These are phyloP conservation scores for Apaloderma vittatum DNA, from an alignment of 2,113 vertebrate species.

Conservation along the genomic window DNA sequence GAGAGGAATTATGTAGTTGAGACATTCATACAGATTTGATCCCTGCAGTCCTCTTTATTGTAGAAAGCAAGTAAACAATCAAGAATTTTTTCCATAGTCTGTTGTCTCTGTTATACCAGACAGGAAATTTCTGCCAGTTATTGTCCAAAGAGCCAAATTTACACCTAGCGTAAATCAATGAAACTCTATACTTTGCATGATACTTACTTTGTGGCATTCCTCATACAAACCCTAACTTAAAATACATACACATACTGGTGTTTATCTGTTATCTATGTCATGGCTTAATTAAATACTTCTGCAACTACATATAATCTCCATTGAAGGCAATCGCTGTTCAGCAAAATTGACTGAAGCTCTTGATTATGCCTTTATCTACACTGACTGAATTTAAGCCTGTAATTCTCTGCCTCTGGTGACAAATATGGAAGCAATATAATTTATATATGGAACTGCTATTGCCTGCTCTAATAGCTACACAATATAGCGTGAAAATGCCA, in stretches of 20 bases:
- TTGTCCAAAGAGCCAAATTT: background rate
- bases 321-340: background rate
- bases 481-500: background rate
- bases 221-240: background rate
- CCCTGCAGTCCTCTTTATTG: background rate
- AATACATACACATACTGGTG: background rate
- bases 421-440: background rate
- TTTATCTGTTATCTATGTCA: background rate
- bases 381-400: background rate
- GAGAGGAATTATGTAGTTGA: background rate
- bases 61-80: background rate
- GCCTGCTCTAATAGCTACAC: background rate
- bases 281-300: background rate
- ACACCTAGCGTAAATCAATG: background rate
- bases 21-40: background rate
- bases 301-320: background rate
- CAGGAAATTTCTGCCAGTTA: background rate
- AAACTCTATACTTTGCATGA: background rate
- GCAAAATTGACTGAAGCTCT: background rate
- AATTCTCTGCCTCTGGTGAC: background rate
- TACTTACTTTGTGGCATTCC: background rate
- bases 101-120: background rate
- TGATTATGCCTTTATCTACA: background rate
- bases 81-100: background rate
- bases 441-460: background rate